These are phyloP conservation scores for Callimico goeldii DNA, from an alignment of 2,797 vertebrate genomes.

Conservation along the genomic window DNA sequence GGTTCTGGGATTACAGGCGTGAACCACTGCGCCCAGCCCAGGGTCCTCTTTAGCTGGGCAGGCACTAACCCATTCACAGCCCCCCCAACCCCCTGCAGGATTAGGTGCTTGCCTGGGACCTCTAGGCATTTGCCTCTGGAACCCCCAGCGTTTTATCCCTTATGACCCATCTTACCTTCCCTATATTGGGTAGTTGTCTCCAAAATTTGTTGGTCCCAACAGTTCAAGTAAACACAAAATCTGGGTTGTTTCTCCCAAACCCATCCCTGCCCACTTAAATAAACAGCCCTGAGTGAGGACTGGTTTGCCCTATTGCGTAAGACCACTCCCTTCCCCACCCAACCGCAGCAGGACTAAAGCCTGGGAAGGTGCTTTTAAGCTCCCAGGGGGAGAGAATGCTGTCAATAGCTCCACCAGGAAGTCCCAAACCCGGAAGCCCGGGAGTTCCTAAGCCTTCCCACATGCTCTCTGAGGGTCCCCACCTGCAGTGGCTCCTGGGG, in stretches of 20 bases:
- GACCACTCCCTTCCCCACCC: slow-evolving; percentile 36
- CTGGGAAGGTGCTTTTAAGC: neutral
- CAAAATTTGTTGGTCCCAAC: neutral
- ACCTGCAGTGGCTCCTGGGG: neutral
- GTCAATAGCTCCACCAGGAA: neutral
- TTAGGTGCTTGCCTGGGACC: neutral
- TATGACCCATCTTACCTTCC: neutral
- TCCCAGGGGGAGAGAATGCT: neutral
- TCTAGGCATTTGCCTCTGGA: neutral
- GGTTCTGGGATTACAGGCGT: too few species aligned
- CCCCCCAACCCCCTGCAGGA: neutral
- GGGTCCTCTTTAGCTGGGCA: neutral
- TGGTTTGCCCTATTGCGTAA: slow-evolving; percentile 42
- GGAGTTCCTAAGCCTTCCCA: neutral
- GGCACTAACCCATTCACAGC: neutral
- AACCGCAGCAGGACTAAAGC: neutral
- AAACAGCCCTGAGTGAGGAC: slow-evolving; percentile 40
- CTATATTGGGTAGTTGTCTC: neutral
- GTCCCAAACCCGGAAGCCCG: neutral
- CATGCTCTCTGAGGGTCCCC: neutral
- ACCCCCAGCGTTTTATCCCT: neutral
- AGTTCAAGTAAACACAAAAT: slow-evolving; percentile 35
- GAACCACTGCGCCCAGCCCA: too few species aligned
- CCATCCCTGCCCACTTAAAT: slow-evolving; percentile 45
- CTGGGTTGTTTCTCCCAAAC: neutral